Evolutionary conservation across 2,113 vertebrate genomes (phyloP).

Genomic region (Ptychochromis oligacanthus): DNA sequence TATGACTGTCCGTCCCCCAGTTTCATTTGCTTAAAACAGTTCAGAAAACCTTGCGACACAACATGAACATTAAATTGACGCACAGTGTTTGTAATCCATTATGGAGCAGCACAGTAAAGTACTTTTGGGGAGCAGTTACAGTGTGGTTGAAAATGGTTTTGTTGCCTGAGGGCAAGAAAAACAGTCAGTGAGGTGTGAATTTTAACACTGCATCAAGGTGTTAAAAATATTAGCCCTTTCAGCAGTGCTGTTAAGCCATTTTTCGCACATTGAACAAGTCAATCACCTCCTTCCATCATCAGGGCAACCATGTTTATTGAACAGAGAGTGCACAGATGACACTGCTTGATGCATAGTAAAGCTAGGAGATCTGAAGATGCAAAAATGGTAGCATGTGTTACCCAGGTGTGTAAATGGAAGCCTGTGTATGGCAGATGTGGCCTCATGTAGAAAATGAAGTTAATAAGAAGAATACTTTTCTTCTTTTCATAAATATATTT

Average conservation of each 20-base stretch:
- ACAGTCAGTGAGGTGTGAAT: conserved; percentile 57
- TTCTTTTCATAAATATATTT: conserved; percentile 16
- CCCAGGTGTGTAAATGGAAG: conserved; percentile 3
- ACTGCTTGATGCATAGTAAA: not conserved
- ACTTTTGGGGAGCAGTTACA: conserved; percentile 1
- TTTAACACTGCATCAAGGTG: conserved; percentile 65
- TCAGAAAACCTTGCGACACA: not conserved
- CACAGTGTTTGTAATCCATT: not conserved
- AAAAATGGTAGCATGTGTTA: conserved; percentile 10
- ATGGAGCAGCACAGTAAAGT: not conserved
- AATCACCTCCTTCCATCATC: conserved; percentile 27
- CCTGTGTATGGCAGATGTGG: not conserved
- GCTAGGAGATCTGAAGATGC: not conserved
- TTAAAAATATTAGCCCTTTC: conserved; percentile 66
- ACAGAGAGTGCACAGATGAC: not conserved
- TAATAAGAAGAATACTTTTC: not conserved
- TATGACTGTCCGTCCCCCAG: not conserved
- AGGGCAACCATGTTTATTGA: not conserved
- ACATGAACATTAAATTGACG: not conserved
- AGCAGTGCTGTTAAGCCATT: conserved; percentile 44
- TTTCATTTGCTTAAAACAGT: not conserved
- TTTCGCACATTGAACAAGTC: conserved; percentile 62
- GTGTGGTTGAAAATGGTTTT: not conserved
- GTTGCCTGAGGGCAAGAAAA: not conserved
- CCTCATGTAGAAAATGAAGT: not conserved